These are phyloP conservation scores for Prionace glauca DNA, from an alignment of 2,797 vertebrate species.

Conservation along the genomic window DNA sequence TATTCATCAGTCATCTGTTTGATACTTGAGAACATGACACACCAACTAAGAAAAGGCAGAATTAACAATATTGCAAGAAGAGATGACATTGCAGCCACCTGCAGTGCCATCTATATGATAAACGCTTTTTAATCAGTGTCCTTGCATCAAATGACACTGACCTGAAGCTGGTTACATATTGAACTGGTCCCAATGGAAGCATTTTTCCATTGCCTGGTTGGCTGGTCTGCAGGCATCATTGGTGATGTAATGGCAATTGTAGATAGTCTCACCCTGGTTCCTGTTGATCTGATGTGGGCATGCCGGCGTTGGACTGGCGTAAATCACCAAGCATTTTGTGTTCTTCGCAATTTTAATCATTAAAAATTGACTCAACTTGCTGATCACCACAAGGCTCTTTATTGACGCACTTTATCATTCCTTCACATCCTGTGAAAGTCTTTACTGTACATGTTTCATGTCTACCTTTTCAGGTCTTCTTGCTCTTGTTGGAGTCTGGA, in stretches of 20 bases:
- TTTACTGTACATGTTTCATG: not conserved
- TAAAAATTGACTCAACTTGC: not conserved
- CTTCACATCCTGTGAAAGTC: not conserved
- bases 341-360: not conserved
- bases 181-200: not conserved
- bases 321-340: not conserved
- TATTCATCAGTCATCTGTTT: not conserved
- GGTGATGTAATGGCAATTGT: not conserved
- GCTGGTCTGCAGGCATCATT: not conserved
- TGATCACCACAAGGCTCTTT: not conserved
- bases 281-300: too few species aligned
- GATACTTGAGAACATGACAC: not conserved
- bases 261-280: not conserved
- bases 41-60: not conserved
- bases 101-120: not conserved
- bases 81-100: not conserved
- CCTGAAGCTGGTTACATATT: slow-evolving; percentile 23
- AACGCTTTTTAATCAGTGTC: not conserved
- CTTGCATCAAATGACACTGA: not conserved
- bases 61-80: too few species aligned
- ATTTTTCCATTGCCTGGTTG: not conserved
- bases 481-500: not conserved
- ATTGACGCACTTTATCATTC: not conserved
- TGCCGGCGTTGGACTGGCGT: too few species aligned
- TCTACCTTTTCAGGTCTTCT: not conserved